Evolutionary conservation across 2,888 invertebrate genomes (phyloP).

Genomic region (Nemapogon koenigi): DNA sequence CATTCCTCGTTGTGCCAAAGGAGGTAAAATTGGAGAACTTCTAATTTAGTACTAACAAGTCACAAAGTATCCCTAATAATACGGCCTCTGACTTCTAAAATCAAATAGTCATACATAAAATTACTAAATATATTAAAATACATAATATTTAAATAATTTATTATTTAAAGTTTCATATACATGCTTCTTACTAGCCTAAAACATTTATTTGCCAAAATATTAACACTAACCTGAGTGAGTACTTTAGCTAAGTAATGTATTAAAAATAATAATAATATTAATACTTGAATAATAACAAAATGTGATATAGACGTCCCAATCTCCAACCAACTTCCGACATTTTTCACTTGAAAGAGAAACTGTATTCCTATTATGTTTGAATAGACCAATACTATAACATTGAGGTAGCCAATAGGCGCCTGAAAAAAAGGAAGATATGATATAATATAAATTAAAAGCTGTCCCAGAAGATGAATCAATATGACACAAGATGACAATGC

Average conservation of each 20-base stretch:
- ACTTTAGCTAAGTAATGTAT: conserved; percentile 68
- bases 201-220: conserved; percentile 23
- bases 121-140: too few species aligned
- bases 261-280: conserved; percentile 72
- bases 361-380: conserved; percentile 87
- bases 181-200: conserved; percentile 35
- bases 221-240: conserved; percentile 43
- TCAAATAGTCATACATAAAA: too few species aligned
- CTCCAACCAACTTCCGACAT: conserved; percentile 95
- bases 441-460: too few species aligned
- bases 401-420: conserved; percentile 69
- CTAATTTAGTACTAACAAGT: too few species aligned
- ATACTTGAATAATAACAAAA: conserved; percentile 84
- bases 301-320: conserved; percentile 93
- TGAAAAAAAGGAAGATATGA: conserved; percentile 46
- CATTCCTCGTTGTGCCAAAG: too few species aligned
- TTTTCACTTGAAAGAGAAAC: conserved; percentile 86
- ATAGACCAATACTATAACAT: conserved; percentile 77
- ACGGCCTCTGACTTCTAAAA: too few species aligned
- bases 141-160: too few species aligned
- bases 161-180: too few species aligned
- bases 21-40: too few species aligned
- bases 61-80: too few species aligned
- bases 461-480: too few species aligned
- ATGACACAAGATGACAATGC: too few species aligned